Percentiles rank a stretch among this genome's conserved stretches.
These are phyloP conservation scores for Sciurus niger DNA, from an alignment of 2,113 vertebrate genomes.

Conservation along the genomic window DNA sequence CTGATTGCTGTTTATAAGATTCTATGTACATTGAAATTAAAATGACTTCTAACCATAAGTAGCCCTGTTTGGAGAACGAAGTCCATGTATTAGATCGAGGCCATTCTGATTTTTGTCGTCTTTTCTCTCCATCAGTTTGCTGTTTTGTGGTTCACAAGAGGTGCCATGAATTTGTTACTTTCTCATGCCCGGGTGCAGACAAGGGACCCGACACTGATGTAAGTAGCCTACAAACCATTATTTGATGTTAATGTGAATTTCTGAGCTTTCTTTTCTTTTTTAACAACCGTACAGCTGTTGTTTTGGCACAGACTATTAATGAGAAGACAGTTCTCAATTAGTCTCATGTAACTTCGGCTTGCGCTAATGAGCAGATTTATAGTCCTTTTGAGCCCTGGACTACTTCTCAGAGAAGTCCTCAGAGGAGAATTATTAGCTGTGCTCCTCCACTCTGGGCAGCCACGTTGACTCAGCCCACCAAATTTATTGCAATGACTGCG, in stretches of 20 bases:
- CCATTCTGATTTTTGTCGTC: slow-evolving; percentile 75
- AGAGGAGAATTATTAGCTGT: background rate
- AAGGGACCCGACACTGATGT: slow-evolving; percentile 99
- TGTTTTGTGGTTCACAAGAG: slow-evolving; percentile 99
- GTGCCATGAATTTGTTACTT: slow-evolving; percentile 99
- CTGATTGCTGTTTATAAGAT: background rate
- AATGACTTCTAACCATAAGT: background rate
- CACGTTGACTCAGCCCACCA: background rate
- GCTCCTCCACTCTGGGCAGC: background rate
- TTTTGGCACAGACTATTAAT: background rate
- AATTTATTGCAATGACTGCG: background rate
- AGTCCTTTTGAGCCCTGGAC: background rate
- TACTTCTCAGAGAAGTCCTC: background rate
- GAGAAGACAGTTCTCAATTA: background rate
- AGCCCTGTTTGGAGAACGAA: background rate
- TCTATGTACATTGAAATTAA: background rate
- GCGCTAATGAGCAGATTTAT: background rate
- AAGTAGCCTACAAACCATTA: slow-evolving; percentile 88
- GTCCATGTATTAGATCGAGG: background rate
- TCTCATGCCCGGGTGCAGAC: slow-evolving; percentile 97
- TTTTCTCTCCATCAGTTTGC: slow-evolving; percentile 92
- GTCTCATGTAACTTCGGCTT: background rate
- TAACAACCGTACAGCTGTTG: background rate
- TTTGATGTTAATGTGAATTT: background rate
- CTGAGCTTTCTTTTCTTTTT: background rate